Conservation (phyloP, 2,797 vertebrate species). For the Schizopygopsis pylzovi region DNA sequence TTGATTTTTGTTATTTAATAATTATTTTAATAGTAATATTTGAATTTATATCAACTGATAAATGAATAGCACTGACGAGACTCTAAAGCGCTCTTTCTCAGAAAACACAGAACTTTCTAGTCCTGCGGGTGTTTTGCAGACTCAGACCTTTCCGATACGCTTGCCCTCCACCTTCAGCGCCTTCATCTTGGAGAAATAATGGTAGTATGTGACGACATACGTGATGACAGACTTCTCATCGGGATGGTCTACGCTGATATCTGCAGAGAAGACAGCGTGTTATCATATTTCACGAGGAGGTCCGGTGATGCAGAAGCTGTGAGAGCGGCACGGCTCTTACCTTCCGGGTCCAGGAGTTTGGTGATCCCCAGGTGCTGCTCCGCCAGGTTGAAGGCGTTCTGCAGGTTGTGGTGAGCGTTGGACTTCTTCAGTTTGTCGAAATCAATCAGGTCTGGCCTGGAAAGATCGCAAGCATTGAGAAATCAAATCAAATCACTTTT, state of each 20-base stretch:
- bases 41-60: no score
- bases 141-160: conserved; percentile 90
- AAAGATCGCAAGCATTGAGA: not conserved
- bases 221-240: conserved; percentile 99
- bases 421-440: conserved; percentile 98
- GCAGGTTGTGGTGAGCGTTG: conserved; percentile 96
- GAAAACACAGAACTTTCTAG: not conserved
- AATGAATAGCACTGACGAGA: no score
- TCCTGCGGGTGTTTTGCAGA: not conserved
- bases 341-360: conserved; percentile 92
- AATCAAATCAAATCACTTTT: no score
- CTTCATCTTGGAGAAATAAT: conserved; percentile 99
- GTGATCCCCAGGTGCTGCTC: conserved; percentile 96
- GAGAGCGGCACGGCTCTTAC: conserved; percentile 78
- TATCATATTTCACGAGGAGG: not conserved
- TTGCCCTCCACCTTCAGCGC: conserved; percentile 97
- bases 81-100: not conserved
- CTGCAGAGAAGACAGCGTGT: conserved; percentile 70
- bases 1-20: not conserved
- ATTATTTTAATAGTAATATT: not conserved
- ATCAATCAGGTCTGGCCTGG: conserved; percentile 94
- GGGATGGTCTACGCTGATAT: conserved; percentile 97
- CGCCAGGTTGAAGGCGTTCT: conserved; percentile 96
- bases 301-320: no score
- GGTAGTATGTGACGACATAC: conserved; percentile 97